phyloP scores from a whole-genome alignment of 1,140 invertebrate species.

The Drosophila ohnishii region DNA sequence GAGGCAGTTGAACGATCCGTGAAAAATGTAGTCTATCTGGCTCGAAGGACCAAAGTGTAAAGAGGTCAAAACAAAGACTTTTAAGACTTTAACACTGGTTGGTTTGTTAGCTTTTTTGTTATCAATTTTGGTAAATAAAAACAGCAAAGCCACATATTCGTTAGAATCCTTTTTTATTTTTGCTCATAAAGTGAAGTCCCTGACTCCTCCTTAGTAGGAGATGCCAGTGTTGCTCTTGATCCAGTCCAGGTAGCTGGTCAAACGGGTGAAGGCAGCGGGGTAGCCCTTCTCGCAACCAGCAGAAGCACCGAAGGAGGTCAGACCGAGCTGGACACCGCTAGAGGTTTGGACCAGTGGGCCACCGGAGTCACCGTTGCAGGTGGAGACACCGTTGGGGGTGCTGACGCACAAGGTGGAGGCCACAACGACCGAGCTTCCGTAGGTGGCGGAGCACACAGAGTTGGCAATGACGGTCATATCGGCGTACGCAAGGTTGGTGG shows the following conservation, averaged over 20 bases:
- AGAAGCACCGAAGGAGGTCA: slow-evolving; percentile 84
- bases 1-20: neutral
- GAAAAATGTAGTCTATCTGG: neutral
- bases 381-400: slow-evolving; percentile 54
- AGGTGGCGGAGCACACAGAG: slow-evolving; percentile 31
- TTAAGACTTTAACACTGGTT: too few relatives aligned
- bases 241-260: slow-evolving; percentile 85
- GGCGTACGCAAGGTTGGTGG: slow-evolving; percentile 41
- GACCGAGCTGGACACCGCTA: slow-evolving; percentile 77
- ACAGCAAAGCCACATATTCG: slow-evolving; percentile 9
- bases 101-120: too few relatives aligned
- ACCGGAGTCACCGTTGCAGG: slow-evolving; percentile 84
- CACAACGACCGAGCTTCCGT: slow-evolving; percentile 60
- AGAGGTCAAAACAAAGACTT: too few relatives aligned
- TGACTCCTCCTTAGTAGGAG: slow-evolving; percentile 30
- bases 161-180: slow-evolving; percentile 44
- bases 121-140: neutral
- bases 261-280: slow-evolving; percentile 84
- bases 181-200: slow-evolving; percentile 24
- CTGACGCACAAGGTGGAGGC: slow-evolving; percentile 49
- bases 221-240: slow-evolving; percentile 73
- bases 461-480: slow-evolving; percentile 46
- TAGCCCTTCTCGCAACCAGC: slow-evolving; percentile 84
- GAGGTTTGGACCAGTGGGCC: slow-evolving; percentile 76
- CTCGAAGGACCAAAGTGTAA: neutral